phyloP scores from a whole-genome alignment of 2,797 vertebrate genomes.

The Pseudochirops cupreus region DNA sequence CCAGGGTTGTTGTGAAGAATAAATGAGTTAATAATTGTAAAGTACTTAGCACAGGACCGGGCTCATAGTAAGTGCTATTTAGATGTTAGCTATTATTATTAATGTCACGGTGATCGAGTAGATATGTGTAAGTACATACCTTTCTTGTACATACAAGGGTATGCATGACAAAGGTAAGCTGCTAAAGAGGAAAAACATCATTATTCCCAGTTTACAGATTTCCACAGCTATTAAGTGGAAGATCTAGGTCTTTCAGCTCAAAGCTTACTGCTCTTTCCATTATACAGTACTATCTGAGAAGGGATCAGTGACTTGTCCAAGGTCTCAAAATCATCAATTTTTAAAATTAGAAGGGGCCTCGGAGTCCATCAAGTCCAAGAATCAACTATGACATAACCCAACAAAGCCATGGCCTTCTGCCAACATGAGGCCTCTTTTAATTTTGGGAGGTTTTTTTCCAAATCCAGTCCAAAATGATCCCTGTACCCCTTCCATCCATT shows the following conservation, averaged over 20 bases:
- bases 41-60: neutral
- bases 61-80: neutral
- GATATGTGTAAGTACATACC: neutral
- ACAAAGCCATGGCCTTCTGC: neutral
- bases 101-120: neutral
- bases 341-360: neutral
- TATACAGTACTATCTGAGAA: neutral
- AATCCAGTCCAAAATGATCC: neutral
- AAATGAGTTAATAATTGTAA: neutral
- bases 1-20: neutral
- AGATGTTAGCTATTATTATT: neutral
- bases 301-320: neutral
- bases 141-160: neutral
- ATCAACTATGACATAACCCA: neutral
- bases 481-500: neutral
- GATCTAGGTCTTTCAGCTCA: neutral
- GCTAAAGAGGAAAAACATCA: neutral
- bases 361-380: neutral
- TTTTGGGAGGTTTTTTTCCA: neutral
- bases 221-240: neutral
- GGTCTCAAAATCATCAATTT: neutral
- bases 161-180: neutral
- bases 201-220: neutral
- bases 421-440: neutral
- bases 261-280: neutral